These are phyloP conservation scores for Grus americana DNA, from an alignment of 2,113 vertebrate species.

Conservation along the genomic window DNA sequence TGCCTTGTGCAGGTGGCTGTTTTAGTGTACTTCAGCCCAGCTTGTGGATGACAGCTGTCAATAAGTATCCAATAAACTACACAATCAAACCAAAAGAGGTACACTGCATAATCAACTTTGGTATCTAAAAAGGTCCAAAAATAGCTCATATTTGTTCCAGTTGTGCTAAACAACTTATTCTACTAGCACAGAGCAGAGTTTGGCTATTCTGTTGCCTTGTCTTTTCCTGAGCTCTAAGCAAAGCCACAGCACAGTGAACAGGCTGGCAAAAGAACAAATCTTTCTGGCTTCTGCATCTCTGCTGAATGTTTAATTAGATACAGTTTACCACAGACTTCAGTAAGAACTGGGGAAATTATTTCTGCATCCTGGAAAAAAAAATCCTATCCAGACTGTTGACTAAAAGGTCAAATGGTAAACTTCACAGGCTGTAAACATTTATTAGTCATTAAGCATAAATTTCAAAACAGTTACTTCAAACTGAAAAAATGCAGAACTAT, in stretches of 20 bases:
- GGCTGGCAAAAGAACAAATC: not conserved
- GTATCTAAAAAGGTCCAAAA: not conserved
- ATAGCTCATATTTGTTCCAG: not conserved
- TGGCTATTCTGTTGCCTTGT: not conserved
- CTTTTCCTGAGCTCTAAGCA: not conserved
- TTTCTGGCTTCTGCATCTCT: not conserved
- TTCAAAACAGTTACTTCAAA: not conserved
- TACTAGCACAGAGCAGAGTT: not conserved
- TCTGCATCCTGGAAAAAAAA: not conserved
- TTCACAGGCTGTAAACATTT: not conserved
- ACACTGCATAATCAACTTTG: not conserved
- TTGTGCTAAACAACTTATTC: not conserved
- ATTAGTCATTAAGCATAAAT: not conserved
- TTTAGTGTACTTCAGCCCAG: conserved; percentile 9
- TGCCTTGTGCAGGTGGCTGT: conserved; percentile 59
- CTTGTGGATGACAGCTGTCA: conserved; percentile 29
- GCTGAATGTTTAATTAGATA: not conserved
- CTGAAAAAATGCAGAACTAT: not conserved
- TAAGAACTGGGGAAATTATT: not conserved
- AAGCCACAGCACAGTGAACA: not conserved
- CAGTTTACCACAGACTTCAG: not conserved
- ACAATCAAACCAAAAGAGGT: not conserved
- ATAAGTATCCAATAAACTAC: conserved; percentile 2
- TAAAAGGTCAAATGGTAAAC: not conserved
- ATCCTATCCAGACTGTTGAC: not conserved